These are phyloP conservation scores for Istiophorus platypterus DNA, from an alignment of 2,113 vertebrate genomes.

Conservation along the genomic window DNA sequence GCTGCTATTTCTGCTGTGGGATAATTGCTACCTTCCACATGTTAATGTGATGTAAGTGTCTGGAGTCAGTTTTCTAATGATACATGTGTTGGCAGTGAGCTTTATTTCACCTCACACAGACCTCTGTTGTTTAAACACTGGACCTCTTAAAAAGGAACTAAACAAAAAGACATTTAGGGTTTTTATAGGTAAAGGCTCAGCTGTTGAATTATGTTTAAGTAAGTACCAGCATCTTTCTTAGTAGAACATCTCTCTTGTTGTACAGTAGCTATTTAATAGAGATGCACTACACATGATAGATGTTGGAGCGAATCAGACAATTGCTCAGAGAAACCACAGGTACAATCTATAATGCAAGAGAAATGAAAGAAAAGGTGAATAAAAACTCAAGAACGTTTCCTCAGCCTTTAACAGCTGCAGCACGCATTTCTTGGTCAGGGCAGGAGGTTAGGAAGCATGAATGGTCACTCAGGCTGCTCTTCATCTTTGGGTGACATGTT, in stretches of 20 bases:
- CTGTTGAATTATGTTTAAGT: conserved; percentile 60
- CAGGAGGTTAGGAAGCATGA: too few species aligned
- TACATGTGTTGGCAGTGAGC: conserved; percentile 43
- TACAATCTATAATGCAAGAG: conserved; percentile 72
- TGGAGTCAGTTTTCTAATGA: conserved; percentile 55
- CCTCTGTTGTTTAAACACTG: conserved; percentile 38
- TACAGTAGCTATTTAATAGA: conserved; percentile 62
- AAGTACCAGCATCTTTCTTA: conserved; percentile 32
- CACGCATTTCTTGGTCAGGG: conserved; percentile 73
- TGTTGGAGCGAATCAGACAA: conserved; percentile 37
- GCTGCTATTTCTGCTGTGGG: conserved; percentile 71
- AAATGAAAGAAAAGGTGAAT: conserved; percentile 65
- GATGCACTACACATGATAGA: conserved; percentile 55
- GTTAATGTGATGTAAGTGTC: conserved; percentile 70
- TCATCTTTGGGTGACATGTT: conserved; percentile 78
- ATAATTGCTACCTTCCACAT: conserved; percentile 70
- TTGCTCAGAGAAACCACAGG: conserved; percentile 66
- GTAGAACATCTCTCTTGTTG: conserved; percentile 33
- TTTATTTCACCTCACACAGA: conserved; percentile 34
- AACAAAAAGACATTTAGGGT: neutral
- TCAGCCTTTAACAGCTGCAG: conserved; percentile 67
- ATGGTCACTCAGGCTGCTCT: conserved; percentile 68
- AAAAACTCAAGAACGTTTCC: conserved; percentile 59
- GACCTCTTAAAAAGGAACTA: conserved; percentile 10
- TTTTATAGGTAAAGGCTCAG: conserved; percentile 12